phyloP scores from a whole-genome alignment of 2,888 invertebrate species.

The Heliconius erato region DNA sequence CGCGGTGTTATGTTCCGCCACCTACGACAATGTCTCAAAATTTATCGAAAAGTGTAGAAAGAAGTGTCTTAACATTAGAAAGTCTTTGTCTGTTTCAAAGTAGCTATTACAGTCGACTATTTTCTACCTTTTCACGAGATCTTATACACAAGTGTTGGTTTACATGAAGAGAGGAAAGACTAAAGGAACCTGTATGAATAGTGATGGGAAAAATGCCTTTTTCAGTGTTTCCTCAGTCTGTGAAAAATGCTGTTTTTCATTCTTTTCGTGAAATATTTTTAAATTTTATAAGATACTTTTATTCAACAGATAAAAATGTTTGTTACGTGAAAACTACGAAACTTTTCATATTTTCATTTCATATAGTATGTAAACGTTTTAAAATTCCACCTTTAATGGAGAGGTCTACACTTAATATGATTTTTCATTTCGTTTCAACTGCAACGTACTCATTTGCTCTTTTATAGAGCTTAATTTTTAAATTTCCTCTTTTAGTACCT shows the following conservation, averaged over 20 bases:
- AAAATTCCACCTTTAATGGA: constrained; percentile 28
- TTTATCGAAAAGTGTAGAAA: no score
- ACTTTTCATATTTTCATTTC: constrained; percentile 9
- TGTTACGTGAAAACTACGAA: constrained; percentile 2
- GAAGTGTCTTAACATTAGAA: no score
- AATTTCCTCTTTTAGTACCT: not conserved
- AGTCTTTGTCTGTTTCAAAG: not conserved
- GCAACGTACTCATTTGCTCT: constrained; percentile 23
- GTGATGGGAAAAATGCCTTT: constrained; percentile 18
- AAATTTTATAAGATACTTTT: constrained; percentile 19
- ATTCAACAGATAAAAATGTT: constrained; percentile 9
- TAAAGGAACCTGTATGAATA: constrained; percentile 18
- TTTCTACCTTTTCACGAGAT: constrained; percentile 17
- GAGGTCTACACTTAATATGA: constrained; percentile 38
- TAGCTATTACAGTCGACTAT: not conserved
- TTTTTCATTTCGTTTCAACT: constrained; percentile 32
- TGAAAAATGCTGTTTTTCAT: not conserved
- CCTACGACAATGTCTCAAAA: no score
- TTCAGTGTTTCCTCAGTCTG: not conserved
- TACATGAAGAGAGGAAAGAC: not conserved
- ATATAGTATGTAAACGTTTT: constrained; percentile 12
- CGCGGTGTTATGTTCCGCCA: no score
- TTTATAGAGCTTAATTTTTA: constrained; percentile 24
- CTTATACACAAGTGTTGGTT: constrained; percentile 13
- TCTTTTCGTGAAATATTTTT: not conserved